A percentile compares a stretch with the other conserved stretches of the same genome.
phyloP scores from a whole-genome alignment of 2,113 vertebrate species.

The Megaceryle torquata region DNA sequence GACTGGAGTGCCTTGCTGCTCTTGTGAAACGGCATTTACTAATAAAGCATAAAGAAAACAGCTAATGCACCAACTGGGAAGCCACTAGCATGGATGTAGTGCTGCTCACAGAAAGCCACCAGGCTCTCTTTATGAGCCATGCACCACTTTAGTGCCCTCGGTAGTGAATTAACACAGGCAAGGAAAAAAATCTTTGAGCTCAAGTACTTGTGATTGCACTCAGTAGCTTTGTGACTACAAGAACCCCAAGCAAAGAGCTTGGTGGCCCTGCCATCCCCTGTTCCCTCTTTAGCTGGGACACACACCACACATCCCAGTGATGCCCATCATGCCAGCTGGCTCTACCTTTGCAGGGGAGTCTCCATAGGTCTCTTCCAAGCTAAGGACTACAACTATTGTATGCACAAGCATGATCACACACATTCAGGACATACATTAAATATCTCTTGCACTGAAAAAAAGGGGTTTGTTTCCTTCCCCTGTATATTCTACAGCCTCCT shows the following conservation, averaged over 20 bases:
- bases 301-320: background rate
- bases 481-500: background rate
- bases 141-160: background rate
- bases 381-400: background rate
- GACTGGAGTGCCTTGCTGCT: background rate
- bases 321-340: background rate
- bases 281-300: background rate
- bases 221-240: background rate
- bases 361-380: background rate
- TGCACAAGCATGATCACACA: background rate
- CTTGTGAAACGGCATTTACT: slow-evolving; percentile 10
- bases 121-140: background rate
- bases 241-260: background rate
- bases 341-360: background rate
- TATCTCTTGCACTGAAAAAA: background rate
- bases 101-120: background rate
- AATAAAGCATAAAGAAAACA: slow-evolving; percentile 18
- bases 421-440: background rate
- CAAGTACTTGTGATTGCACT: background rate
- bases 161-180: background rate
- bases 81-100: background rate
- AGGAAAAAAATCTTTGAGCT: background rate
- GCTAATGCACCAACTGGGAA: background rate
- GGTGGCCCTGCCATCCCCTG: background rate
- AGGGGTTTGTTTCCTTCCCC: background rate